phyloP scores from a whole-genome alignment of 2,113 vertebrate species.

The Gasterosteus aculeatus region DNA sequence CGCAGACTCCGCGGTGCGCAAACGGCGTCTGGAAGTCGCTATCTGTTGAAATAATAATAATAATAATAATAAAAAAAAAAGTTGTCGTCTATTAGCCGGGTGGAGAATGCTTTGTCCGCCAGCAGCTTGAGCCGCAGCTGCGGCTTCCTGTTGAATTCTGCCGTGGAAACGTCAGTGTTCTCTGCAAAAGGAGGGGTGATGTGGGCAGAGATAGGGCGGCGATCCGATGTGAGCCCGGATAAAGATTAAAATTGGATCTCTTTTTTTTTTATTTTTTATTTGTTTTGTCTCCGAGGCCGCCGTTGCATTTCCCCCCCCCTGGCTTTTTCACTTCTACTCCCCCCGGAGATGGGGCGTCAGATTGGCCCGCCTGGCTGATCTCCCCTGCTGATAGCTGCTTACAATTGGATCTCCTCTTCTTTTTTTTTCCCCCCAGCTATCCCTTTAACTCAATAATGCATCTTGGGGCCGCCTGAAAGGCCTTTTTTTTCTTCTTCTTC shows the following conservation, averaged over 20 bases:
- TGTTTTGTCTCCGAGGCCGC: conserved; percentile 82
- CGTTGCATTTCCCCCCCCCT: conserved; percentile 60
- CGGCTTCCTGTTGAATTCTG: conserved; percentile 84
- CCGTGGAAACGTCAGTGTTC: conserved; percentile 83
- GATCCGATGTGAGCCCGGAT: conserved; percentile 83
- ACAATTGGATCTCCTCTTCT: conserved; percentile 78
- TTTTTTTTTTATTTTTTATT: conserved; percentile 84
- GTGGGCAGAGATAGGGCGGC: conserved; percentile 80
- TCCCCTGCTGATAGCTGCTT: conserved; percentile 74
- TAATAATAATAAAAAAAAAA: not conserved
- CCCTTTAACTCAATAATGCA: conserved; percentile 78
- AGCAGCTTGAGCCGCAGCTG: conserved; percentile 62
- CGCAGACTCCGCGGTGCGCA: not conserved
- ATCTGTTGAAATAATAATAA: not conserved
- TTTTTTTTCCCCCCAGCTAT: conserved; percentile 48
- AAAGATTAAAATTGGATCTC: conserved; percentile 84
- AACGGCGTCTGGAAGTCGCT: not conserved
- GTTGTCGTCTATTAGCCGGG: conserved; percentile 44
- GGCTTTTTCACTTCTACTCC: conserved; percentile 80
- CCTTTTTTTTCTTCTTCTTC: conserved; percentile 9
- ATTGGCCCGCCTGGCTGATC: conserved; percentile 79
- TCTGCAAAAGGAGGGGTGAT: conserved; percentile 77
- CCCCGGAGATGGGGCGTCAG: conserved; percentile 81
- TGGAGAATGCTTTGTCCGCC: conserved; percentile 59
- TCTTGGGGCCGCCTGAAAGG: conserved; percentile 54